Conservation (phyloP, 2,888 invertebrate genomes). For the Crepidodera aurea region DNA sequence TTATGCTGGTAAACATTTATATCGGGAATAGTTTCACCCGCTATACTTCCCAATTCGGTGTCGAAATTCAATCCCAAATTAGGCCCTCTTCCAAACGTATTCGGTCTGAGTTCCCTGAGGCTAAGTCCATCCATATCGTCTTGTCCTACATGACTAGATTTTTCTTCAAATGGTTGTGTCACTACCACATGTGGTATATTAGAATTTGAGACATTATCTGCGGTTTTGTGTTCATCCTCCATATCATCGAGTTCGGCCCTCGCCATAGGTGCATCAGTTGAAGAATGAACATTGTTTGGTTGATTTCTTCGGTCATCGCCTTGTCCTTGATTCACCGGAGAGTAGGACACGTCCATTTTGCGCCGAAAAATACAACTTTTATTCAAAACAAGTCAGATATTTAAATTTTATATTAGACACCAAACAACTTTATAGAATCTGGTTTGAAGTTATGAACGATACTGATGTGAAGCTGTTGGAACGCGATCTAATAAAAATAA, state of each 20-base stretch:
- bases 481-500: neutral
- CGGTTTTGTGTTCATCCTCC: constrained; percentile 7
- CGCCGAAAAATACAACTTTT: neutral
- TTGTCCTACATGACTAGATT: neutral
- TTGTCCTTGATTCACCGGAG: constrained; percentile 28
- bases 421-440: no score
- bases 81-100: constrained; percentile 17
- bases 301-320: neutral
- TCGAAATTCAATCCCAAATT: constrained; percentile 44
- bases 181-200: neutral
- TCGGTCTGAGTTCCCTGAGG: neutral
- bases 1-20: constrained; percentile 89
- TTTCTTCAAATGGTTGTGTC: neutral
- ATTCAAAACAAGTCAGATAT: neutral
- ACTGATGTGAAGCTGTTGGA: neutral
- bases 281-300: constrained; percentile 5
- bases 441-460: neutral
- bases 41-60: constrained; percentile 48
- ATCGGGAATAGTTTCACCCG: constrained; percentile 67
- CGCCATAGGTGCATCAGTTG: constrained; percentile 24
- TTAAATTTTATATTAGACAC: neutral
- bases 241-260: constrained; percentile 19
- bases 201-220: no score
- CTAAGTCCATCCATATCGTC: constrained; percentile 62
- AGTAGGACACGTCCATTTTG: constrained; percentile 32